Conservation (phyloP, 2,797 vertebrate genomes). For the Hyperoplus immaculatus region DNA sequence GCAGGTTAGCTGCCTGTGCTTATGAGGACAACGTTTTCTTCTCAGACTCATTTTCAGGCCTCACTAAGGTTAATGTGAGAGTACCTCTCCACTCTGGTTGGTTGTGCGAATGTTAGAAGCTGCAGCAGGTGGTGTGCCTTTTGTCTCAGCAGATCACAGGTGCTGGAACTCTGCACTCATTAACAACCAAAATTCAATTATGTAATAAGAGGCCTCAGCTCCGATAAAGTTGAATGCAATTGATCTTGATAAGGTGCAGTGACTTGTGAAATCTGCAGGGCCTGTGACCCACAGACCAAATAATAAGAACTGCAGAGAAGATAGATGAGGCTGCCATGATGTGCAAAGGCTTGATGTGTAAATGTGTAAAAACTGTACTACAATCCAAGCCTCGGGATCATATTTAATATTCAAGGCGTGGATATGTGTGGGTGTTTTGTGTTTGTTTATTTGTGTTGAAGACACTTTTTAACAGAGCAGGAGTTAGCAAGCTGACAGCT, state of each 20-base stretch:
- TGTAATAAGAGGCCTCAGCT: slow-evolving; percentile 72
- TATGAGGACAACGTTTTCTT: background rate
- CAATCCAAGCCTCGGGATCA: slow-evolving; percentile 15
- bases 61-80: slow-evolving; percentile 25
- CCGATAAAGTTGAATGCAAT: slow-evolving; percentile 74
- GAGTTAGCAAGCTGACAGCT: slow-evolving; percentile 36
- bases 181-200: slow-evolving; percentile 80
- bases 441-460: background rate
- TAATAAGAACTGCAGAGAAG: slow-evolving; percentile 75
- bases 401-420: slow-evolving; percentile 29
- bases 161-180: slow-evolving; percentile 71
- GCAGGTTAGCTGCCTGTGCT: background rate
- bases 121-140: slow-evolving; percentile 50
- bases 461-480: slow-evolving; percentile 22
- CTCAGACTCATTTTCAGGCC: background rate
- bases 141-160: slow-evolving; percentile 64
- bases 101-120: slow-evolving; percentile 47
- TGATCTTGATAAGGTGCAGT: slow-evolving; percentile 81
- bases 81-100: slow-evolving; percentile 39
- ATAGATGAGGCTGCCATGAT: slow-evolving; percentile 71
- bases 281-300: slow-evolving; percentile 76
- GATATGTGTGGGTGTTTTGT: slow-evolving; percentile 10
- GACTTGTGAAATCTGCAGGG: slow-evolving; percentile 77
- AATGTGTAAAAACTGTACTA: slow-evolving; percentile 1
- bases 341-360: slow-evolving; percentile 34